Percentiles rank a stretch among this genome's conserved stretches.
Evolutionary conservation across 2,113 vertebrate species (phyloP).

Genomic region (Toxostoma redivivum): DNA sequence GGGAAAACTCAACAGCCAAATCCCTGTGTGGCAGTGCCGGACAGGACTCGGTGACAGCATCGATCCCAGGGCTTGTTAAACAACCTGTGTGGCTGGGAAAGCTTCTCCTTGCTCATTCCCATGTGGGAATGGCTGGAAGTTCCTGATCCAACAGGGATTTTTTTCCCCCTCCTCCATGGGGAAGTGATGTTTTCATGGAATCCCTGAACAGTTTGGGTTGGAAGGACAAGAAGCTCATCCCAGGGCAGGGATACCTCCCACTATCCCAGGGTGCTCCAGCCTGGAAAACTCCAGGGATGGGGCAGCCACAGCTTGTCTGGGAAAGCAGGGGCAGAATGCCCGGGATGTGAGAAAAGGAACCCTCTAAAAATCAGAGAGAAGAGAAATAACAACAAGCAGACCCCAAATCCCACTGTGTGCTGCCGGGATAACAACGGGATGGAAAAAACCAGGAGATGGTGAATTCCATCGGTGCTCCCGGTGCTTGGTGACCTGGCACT

Average conservation of each 20-base stretch:
- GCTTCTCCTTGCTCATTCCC: not conserved
- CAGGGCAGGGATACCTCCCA: not conserved
- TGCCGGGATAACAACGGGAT: not conserved
- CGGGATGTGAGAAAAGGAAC: not conserved
- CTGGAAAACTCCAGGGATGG: not conserved
- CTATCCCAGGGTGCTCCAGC: not conserved
- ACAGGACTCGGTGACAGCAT: not conserved
- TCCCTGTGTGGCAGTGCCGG: not conserved
- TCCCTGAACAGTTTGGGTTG: not conserved
- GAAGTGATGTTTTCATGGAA: not conserved
- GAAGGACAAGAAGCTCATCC: not conserved
- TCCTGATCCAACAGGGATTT: not conserved
- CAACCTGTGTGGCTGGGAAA: not conserved
- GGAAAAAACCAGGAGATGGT: not conserved
- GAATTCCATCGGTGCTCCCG: accelerated
- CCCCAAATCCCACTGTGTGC: not conserved
- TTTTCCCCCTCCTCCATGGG: accelerated
- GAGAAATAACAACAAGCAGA: not conserved
- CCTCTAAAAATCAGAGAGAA: not conserved
- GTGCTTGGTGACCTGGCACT: accelerated
- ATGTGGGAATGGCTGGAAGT: accelerated
- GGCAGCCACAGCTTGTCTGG: not conserved
- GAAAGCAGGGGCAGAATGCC: not conserved
- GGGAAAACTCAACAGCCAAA: not conserved
- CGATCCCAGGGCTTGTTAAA: not conserved